Evolutionary conservation across 2,113 vertebrate species (phyloP).

Genomic region (Panurus biarmicus): DNA sequence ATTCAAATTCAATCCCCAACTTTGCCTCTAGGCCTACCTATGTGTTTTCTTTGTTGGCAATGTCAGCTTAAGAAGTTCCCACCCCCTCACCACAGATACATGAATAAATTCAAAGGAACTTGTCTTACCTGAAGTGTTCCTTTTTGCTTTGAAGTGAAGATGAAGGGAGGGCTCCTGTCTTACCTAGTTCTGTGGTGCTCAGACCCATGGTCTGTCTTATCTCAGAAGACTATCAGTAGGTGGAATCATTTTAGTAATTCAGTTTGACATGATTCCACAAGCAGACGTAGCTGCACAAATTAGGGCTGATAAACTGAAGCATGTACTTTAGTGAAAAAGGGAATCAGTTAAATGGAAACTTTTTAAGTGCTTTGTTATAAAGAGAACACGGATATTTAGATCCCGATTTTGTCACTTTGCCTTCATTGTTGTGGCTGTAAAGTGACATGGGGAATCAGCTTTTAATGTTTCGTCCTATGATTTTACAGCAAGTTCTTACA

Average conservation of each 20-base stretch:
- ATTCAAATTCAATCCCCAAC: neutral
- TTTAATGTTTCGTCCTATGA: neutral
- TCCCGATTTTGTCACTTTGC: neutral
- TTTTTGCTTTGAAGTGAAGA: conserved; percentile 16
- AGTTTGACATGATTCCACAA: neutral
- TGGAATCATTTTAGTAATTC: neutral
- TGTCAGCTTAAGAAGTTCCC: neutral
- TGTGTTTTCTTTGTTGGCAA: neutral
- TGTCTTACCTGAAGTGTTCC: conserved; percentile 12
- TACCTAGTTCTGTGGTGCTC: neutral
- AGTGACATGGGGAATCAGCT: neutral
- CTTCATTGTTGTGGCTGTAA: neutral
- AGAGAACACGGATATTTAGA: neutral
- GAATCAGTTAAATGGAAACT: neutral
- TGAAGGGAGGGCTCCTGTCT: neutral
- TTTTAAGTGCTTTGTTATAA: neutral
- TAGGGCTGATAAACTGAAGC: neutral
- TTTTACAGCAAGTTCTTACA: neutral
- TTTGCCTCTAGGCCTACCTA: neutral
- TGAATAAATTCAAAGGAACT: neutral
- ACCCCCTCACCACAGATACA: neutral
- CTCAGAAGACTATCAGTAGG: neutral
- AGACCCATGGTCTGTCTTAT: neutral
- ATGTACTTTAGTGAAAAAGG: neutral
- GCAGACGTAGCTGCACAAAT: neutral